Evolutionary conservation across 92 coral and sea anemone species (phyloP).

Genomic region (Zoanthus sociatus): DNA sequence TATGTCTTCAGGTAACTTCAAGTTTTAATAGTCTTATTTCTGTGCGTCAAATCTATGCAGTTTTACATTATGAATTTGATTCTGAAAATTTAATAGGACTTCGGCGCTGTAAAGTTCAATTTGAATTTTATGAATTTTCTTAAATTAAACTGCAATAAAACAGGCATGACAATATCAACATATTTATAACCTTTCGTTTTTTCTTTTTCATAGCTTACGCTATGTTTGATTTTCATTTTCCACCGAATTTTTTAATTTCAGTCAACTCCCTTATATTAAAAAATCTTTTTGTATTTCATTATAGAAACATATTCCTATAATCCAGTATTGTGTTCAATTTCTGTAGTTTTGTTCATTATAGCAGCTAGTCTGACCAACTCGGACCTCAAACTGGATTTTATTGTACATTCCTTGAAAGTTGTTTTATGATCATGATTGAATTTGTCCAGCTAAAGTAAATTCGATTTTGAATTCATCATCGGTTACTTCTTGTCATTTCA

Average conservation of each 20-base stretch:
- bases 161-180: neutral
- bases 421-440: neutral
- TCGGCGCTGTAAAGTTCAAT: neutral
- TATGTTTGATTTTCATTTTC: neutral
- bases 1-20: neutral
- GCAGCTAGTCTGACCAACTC: neutral
- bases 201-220: neutral
- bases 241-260: neutral
- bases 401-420: neutral
- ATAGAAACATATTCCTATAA: neutral
- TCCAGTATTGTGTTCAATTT: neutral
- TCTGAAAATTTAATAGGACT: neutral
- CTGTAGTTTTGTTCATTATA: neutral
- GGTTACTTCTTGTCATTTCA: neutral
- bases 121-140: neutral
- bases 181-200: neutral
- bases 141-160: neutral
- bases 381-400: neutral
- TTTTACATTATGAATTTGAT: neutral
- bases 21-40: neutral
- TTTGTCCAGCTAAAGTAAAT: conserved; percentile 4
- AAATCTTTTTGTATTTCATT: neutral
- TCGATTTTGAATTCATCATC: conserved; percentile 11
- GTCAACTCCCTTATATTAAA: neutral
- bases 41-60: neutral